phyloP scores from a whole-genome alignment of 2,888 invertebrate species.

The Plutella xylostella region DNA sequence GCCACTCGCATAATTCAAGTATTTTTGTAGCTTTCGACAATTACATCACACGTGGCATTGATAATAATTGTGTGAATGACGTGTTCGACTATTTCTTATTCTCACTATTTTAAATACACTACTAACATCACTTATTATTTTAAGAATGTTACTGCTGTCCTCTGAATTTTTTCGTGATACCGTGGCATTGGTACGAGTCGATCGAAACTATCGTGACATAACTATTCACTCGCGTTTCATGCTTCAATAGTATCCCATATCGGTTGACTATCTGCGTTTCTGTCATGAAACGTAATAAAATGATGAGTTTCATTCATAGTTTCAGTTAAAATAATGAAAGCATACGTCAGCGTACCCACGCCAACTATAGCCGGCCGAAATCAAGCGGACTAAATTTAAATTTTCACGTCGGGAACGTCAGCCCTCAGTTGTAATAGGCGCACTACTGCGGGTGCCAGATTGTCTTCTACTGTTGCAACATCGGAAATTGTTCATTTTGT shows the following conservation, averaged over 20 bases:
- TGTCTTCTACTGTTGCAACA: neutral
- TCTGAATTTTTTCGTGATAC: constrained; percentile 38
- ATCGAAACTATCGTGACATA: neutral
- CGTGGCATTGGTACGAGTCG: constrained; percentile 23
- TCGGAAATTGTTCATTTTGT: too few relatives aligned
- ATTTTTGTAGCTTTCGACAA: too few relatives aligned
- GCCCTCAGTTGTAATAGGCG: constrained; percentile 51
- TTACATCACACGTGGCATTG: neutral
- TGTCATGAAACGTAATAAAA: constrained; percentile 18
- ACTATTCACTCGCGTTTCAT: too few relatives aligned
- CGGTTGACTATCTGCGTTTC: neutral
- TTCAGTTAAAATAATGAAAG: constrained; percentile 13
- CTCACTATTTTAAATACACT: constrained; percentile 35
- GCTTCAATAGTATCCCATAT: neutral
- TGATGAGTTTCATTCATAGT: constrained; percentile 19
- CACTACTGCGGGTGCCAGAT: constrained; percentile 37
- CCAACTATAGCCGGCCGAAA: constrained; percentile 30
- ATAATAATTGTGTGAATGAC: constrained; percentile 41
- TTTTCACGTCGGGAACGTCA: constrained; percentile 47
- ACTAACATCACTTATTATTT: constrained; percentile 55
- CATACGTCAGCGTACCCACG: constrained; percentile 8
- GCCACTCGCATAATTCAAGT: too few relatives aligned
- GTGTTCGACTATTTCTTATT: constrained; percentile 49
- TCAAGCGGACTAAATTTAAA: constrained; percentile 50
- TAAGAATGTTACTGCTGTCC: constrained; percentile 31